Percentiles rank a stretch among this genome's conserved stretches.
Conservation (phyloP, 2,113 vertebrate genomes). For the Ameiurus melas region DNA sequence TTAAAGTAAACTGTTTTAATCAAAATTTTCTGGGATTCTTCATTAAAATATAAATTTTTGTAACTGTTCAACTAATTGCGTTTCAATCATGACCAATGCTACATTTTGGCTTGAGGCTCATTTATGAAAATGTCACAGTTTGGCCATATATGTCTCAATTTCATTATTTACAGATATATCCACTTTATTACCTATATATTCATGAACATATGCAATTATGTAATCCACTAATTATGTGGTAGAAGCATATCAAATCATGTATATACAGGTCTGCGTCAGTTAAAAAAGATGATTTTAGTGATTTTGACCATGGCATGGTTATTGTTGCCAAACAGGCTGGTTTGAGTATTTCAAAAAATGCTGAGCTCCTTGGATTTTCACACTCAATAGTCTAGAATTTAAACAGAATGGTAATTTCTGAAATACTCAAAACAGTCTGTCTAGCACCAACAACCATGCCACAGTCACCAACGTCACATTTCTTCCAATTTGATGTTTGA, state of each 20-base stretch:
- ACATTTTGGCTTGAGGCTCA: background rate
- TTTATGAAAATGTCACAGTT: background rate
- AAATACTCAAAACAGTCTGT: background rate
- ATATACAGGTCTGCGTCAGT: background rate
- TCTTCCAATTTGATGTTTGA: background rate
- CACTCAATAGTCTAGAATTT: background rate
- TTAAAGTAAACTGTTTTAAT: background rate
- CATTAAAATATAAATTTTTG: background rate
- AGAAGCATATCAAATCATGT: background rate
- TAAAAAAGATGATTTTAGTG: background rate
- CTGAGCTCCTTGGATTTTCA: background rate
- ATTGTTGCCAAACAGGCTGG: background rate
- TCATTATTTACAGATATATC: background rate
- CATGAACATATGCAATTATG: background rate
- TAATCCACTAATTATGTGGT: background rate
- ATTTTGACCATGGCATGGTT: background rate
- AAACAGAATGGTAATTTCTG: background rate
- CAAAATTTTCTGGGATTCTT: background rate
- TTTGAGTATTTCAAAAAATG: slow-evolving; percentile 5
- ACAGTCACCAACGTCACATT: background rate
- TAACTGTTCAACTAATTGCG: background rate
- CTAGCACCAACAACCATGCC: background rate
- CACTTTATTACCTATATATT: background rate
- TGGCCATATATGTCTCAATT: background rate
- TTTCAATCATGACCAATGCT: background rate